Percentiles rank a stretch among this genome's conserved stretches.
phyloP scores from a whole-genome alignment of 2,797 vertebrate genomes.

The Hozukius guyotensis region DNA sequence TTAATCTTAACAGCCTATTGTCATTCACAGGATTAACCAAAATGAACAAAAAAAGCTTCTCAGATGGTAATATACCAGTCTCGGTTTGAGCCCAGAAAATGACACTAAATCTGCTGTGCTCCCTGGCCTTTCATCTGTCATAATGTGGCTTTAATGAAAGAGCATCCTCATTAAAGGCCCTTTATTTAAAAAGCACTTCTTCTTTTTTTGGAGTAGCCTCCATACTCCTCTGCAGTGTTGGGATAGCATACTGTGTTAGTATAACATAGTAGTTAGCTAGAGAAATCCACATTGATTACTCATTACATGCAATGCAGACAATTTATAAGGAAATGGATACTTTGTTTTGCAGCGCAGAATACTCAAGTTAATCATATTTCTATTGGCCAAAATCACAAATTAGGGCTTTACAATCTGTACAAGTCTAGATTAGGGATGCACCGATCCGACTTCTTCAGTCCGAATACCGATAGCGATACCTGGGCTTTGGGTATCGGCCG shows the following conservation, averaged over 20 bases:
- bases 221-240: slow-evolving; percentile 14
- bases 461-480: no score
- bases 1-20: not conserved
- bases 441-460: no score
- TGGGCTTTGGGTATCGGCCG: no score
- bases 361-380: not conserved
- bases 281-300: not conserved
- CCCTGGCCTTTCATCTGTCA: slow-evolving; percentile 16
- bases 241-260: not conserved
- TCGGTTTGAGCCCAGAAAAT: slow-evolving; percentile 7
- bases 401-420: not conserved
- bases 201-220: not conserved
- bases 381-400: not conserved
- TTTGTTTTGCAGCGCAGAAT: not conserved
- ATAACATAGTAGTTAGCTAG: not conserved
- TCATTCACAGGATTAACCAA: slow-evolving; percentile 6
- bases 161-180: slow-evolving; percentile 6
- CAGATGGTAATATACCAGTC: slow-evolving; percentile 16
- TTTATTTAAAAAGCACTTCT: not conserved
- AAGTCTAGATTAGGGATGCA: no score
- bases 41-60: slow-evolving; percentile 11
- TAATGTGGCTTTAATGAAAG: slow-evolving; percentile 7
- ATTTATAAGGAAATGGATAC: not conserved
- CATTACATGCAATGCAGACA: not conserved
- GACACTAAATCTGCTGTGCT: slow-evolving; percentile 4